These are phyloP conservation scores for Phoenicopterus ruber DNA, from an alignment of 2,113 vertebrate genomes.

Conservation along the genomic window DNA sequence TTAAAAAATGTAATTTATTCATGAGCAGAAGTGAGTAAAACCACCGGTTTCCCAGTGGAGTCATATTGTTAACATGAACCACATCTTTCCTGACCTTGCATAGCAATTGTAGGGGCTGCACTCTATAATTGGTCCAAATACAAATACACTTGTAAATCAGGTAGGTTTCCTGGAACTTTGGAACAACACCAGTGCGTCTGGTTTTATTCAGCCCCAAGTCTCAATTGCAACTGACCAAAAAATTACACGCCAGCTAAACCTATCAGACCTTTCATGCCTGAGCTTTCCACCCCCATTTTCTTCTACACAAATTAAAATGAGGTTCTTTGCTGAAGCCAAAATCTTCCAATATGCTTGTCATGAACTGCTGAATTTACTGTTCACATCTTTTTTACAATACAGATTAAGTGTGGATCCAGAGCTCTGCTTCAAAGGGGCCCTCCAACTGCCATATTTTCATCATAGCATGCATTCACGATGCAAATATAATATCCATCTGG, in stretches of 20 bases:
- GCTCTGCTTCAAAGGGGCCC: slow-evolving; percentile 29
- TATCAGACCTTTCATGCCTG: not conserved
- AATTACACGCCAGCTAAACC: not conserved
- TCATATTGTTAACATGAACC: slow-evolving; percentile 10
- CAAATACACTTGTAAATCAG: slow-evolving; percentile 9
- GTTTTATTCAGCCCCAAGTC: not conserved
- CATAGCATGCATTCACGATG: slow-evolving; percentile 15
- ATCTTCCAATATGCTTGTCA: slow-evolving; percentile 15
- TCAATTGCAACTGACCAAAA: not conserved
- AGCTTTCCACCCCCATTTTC: not conserved
- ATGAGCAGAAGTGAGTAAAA: slow-evolving; percentile 35
- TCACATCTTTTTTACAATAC: slow-evolving; percentile 37
- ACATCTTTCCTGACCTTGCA: slow-evolving; percentile 33
- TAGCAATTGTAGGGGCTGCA: not conserved
- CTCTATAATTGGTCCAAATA: not conserved
- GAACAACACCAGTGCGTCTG: not conserved
- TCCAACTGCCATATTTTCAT: slow-evolving; percentile 32
- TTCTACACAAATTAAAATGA: not conserved
- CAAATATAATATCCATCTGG: slow-evolving; percentile 44
- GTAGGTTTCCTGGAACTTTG: not conserved
- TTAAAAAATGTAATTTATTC: slow-evolving; percentile 32
- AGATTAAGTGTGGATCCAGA: slow-evolving; percentile 36
- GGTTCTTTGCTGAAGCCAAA: not conserved
- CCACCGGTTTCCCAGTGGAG: not conserved
- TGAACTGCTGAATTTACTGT: slow-evolving; percentile 43